Conservation (phyloP, 92 coral and sea anemone genomes). For the Montipora capitata region DNA sequence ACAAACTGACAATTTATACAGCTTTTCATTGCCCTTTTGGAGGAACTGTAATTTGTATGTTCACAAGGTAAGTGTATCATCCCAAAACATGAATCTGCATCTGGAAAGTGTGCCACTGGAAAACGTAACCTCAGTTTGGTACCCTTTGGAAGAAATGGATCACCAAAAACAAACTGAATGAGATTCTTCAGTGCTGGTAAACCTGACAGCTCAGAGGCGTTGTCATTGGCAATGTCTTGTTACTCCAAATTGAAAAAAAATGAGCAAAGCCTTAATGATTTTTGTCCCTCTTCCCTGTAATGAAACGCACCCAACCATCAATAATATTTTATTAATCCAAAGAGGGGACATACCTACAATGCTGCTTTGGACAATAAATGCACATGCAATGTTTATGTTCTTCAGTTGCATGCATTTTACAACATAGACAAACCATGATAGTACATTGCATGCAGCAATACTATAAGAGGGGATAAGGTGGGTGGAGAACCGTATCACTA, state of each 20-base stretch:
- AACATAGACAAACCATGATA: too few relatives aligned
- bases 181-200: background rate
- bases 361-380: too few relatives aligned
- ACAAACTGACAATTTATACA: slow-evolving; percentile 3
- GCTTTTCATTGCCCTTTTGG: background rate
- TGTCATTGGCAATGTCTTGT: background rate
- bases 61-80: background rate
- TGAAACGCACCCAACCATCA: too few relatives aligned
- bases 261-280: too few relatives aligned
- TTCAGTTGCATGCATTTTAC: too few relatives aligned
- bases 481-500: too few relatives aligned
- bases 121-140: background rate
- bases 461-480: too few relatives aligned
- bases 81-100: slow-evolving; percentile 6
- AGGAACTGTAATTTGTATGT: background rate
- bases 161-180: slow-evolving; percentile 14
- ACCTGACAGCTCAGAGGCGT: background rate
- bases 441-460: too few relatives aligned
- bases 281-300: too few relatives aligned
- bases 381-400: too few relatives aligned
- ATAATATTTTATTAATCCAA: too few relatives aligned
- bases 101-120: background rate
- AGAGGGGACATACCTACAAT: too few relatives aligned
- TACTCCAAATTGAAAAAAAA: background rate
- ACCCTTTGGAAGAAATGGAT: background rate